These are phyloP conservation scores for Pelodiscus sinensis DNA, from an alignment of 2,113 vertebrate genomes.

Conservation along the genomic window DNA sequence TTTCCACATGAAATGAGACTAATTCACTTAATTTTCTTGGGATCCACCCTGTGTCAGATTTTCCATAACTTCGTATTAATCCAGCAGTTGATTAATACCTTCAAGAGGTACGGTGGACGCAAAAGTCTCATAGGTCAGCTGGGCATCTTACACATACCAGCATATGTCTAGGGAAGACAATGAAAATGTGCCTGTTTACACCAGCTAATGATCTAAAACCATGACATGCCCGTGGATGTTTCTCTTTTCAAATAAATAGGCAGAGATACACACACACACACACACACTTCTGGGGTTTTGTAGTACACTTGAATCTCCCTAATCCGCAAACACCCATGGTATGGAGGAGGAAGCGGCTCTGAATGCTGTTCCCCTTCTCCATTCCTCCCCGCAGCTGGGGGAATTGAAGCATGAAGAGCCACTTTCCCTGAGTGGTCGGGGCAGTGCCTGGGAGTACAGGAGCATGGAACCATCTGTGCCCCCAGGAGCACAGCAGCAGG, in stretches of 20 bases:
- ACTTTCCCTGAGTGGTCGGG: too few relatives aligned
- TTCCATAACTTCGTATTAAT: constrained; percentile 60
- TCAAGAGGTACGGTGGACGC: constrained; percentile 6
- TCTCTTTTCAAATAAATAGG: background rate
- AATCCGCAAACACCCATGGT: too few relatives aligned
- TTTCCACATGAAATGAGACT: constrained; percentile 73
- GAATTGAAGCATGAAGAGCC: too few relatives aligned
- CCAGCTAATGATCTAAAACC: background rate
- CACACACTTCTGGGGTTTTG: too few relatives aligned
- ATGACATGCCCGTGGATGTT: background rate
- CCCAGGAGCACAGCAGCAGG: too few relatives aligned
- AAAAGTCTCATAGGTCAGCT: background rate
- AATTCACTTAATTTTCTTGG: constrained; percentile 69
- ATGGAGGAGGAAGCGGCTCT: too few relatives aligned
- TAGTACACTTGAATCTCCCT: too few relatives aligned
- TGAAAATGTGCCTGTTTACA: background rate
- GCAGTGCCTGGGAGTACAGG: too few relatives aligned
- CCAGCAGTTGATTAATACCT: constrained; percentile 52
- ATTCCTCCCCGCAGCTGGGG: too few relatives aligned
- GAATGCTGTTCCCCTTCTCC: too few relatives aligned
- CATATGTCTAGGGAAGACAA: constrained; percentile 31
- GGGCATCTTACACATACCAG: background rate
- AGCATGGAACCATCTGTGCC: too few relatives aligned
- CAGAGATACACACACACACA: too few relatives aligned
- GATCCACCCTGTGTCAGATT: constrained; percentile 60